A percentile compares a stretch with the other conserved stretches of the same genome.
phyloP scores from a whole-genome alignment of 1,140 invertebrate genomes.

The Lutraria rhynchaena region DNA sequence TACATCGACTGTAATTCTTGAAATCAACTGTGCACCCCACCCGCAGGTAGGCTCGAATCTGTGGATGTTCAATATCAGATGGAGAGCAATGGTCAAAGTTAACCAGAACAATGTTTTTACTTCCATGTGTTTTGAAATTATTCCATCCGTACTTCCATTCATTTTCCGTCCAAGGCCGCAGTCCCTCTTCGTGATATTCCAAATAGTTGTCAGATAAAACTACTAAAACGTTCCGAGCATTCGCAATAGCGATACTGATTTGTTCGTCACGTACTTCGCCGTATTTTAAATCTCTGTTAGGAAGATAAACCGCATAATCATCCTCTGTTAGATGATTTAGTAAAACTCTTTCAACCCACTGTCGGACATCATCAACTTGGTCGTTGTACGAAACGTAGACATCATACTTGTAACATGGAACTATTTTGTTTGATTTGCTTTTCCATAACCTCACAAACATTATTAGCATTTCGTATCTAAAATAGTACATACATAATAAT shows the following conservation, averaged over 20 bases:
- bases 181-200: not conserved
- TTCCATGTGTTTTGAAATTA: not conserved
- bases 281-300: conserved; percentile 26
- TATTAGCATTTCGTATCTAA: conserved; percentile 36
- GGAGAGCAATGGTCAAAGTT: conserved; percentile 4
- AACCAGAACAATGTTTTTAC: conserved; percentile 3
- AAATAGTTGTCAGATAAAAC: conserved; percentile 40
- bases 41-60: conserved; percentile 9
- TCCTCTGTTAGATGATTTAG: not conserved
- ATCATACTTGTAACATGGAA: conserved; percentile 1
- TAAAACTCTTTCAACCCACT: conserved; percentile 25
- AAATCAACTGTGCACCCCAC: conserved; percentile 11
- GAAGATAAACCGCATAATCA: conserved; percentile 23
- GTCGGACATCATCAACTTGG: conserved; percentile 5
- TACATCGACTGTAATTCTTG: not conserved
- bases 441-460: conserved; percentile 6
- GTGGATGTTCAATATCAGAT: not conserved
- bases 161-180: conserved; percentile 35
- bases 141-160: conserved; percentile 27
- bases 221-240: conserved; percentile 16
- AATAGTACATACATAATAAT: not conserved
- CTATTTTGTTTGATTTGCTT: not conserved
- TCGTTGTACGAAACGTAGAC: conserved; percentile 34
- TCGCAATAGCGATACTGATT: not conserved
- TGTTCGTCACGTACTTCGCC: conserved; percentile 11